Conservation (phyloP, 2,888 invertebrate genomes). For the Rhogogaster chlorosoma region DNA sequence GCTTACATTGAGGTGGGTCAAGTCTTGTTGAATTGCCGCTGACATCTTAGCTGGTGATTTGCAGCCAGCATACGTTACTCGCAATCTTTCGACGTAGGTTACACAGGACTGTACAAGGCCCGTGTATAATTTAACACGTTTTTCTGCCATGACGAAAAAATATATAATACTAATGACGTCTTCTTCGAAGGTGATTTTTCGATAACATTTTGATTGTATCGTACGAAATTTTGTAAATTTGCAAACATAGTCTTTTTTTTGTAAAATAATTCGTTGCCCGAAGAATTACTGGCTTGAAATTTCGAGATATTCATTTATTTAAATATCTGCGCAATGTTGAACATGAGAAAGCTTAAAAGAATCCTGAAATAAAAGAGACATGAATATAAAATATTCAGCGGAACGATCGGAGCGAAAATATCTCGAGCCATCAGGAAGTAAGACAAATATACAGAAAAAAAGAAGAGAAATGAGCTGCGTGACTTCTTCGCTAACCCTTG, state of each 20-base stretch:
- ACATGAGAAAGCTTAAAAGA: not conserved
- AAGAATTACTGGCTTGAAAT: not conserved
- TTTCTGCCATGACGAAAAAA: not conserved
- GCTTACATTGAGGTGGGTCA: constrained; percentile 43
- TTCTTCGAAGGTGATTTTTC: not conserved
- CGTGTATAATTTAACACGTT: constrained; percentile 25
- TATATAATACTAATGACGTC: not conserved
- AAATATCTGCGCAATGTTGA: not conserved
- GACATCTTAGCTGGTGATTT: constrained; percentile 48
- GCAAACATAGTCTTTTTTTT: not conserved
- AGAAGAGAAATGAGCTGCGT: not conserved
- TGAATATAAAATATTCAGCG: not conserved
- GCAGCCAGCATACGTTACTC: not conserved
- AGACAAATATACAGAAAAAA: constrained; percentile 3
- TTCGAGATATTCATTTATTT: not conserved
- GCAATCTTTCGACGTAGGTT: not conserved
- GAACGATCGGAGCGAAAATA: constrained; percentile 11
- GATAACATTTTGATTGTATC: not conserved
- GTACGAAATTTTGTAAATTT: not conserved
- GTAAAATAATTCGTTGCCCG: not conserved
- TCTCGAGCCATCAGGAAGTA: constrained; percentile 1
- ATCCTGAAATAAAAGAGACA: not conserved
- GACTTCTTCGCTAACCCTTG: constrained; percentile 27
- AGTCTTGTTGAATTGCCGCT: constrained; percentile 41
- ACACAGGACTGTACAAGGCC: not conserved